Percentiles rank a stretch among this genome's conserved stretches.
These are phyloP conservation scores for Palythoa heliodiscus DNA, from an alignment of 92 coral and sea anemone genomes.

Conservation along the genomic window DNA sequence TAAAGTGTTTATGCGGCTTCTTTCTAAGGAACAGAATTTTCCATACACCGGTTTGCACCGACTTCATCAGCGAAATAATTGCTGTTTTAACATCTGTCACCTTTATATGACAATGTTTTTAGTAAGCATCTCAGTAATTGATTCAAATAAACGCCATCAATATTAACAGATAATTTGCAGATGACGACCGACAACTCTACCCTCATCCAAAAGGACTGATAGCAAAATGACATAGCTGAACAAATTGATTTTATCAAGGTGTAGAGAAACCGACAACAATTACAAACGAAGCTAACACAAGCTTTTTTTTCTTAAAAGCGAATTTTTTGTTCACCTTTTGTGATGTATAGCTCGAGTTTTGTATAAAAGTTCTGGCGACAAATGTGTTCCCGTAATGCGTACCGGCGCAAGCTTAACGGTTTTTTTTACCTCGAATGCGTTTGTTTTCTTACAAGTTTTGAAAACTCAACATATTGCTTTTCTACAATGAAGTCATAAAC, in stretches of 20 bases:
- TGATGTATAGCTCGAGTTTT: too few relatives aligned
- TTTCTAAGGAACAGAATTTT: not conserved
- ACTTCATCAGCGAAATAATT: not conserved
- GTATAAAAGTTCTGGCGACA: too few relatives aligned
- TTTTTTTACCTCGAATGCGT: too few relatives aligned
- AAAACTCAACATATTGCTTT: not conserved
- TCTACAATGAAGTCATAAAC: not conserved
- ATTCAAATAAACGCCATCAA: not conserved
- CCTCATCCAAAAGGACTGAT: not conserved
- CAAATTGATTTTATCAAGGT: not conserved
- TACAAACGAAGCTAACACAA: too few relatives aligned
- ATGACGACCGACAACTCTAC: not conserved
- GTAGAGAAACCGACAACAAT: not conserved
- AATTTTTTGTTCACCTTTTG: too few relatives aligned
- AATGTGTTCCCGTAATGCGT: too few relatives aligned
- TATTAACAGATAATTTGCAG: not conserved
- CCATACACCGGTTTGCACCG: not conserved
- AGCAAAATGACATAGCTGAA: not conserved
- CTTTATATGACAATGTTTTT: not conserved
- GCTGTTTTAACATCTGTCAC: not conserved
- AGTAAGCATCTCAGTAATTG: not conserved
- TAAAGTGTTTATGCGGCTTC: not conserved
- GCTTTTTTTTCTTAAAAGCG: too few relatives aligned
- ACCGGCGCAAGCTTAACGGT: not conserved
- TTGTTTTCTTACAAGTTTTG: not conserved